These are phyloP conservation scores for Chloroceryle inda DNA, from an alignment of 2,797 vertebrate species.

Conservation along the genomic window DNA sequence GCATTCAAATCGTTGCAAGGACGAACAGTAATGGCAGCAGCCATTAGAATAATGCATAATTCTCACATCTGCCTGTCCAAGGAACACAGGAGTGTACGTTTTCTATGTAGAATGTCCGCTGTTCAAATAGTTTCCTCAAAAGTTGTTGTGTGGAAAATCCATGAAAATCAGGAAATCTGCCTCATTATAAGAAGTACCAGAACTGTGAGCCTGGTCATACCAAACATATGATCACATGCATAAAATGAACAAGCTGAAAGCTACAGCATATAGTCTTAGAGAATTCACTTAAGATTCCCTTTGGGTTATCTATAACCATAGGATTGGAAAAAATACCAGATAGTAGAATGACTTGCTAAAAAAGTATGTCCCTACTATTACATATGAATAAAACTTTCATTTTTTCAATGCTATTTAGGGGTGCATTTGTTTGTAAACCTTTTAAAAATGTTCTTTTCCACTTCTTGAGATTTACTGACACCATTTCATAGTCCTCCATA, in stretches of 20 bases:
- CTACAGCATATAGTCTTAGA: neutral
- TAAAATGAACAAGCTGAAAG: neutral
- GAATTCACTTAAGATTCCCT: neutral
- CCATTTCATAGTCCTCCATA: neutral
- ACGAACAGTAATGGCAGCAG: neutral
- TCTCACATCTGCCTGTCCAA: neutral
- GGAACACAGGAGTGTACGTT: neutral
- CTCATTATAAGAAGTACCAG: neutral
- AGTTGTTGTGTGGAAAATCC: neutral
- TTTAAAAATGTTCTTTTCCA: conserved; percentile 17
- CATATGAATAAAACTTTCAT: neutral
- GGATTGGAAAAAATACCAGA: neutral
- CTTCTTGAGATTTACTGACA: conserved; percentile 31
- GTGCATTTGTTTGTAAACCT: conserved; percentile 35
- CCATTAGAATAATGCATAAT: neutral
- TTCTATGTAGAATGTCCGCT: neutral
- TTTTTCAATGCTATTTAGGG: conserved; percentile 20
- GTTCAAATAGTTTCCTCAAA: neutral
- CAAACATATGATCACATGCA: neutral
- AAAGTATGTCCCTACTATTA: neutral
- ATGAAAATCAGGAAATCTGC: neutral
- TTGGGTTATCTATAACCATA: neutral
- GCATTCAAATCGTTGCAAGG: neutral
- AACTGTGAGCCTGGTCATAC: neutral
- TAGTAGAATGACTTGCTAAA: neutral